Percentiles rank a stretch among this genome's conserved stretches.
Conservation (phyloP, 2,113 vertebrate species). For the Seriola rivoliana region DNA sequence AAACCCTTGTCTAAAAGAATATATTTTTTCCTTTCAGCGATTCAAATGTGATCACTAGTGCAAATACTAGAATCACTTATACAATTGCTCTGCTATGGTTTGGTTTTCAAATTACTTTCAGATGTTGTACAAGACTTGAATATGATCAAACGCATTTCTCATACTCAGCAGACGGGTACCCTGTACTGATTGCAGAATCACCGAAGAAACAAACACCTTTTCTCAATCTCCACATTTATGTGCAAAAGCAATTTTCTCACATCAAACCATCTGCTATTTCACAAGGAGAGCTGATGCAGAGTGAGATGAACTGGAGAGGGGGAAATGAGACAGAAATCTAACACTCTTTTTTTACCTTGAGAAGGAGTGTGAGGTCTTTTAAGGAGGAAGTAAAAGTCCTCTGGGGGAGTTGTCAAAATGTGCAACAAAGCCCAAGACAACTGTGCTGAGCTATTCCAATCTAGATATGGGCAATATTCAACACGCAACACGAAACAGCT, state of each 20-base stretch:
- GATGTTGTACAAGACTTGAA: background rate
- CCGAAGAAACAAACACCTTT: constrained; percentile 7
- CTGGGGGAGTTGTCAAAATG: constrained; percentile 41
- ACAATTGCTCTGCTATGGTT: constrained; percentile 1
- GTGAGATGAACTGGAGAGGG: constrained; percentile 22
- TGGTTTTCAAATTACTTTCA: constrained; percentile 18
- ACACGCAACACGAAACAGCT: background rate
- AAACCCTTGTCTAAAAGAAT: background rate
- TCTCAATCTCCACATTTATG: constrained; percentile 26
- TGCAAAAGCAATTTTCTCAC: constrained; percentile 34
- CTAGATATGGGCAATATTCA: constrained; percentile 23
- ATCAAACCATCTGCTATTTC: constrained; percentile 35
- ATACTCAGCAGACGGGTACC: background rate
- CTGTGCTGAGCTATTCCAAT: background rate
- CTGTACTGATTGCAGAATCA: constrained; percentile 19
- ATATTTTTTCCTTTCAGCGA: background rate
- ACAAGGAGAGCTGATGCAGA: constrained; percentile 27
- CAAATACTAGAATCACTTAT: background rate
- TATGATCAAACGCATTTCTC: background rate
- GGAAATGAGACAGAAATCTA: constrained; percentile 37
- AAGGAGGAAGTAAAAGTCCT: constrained; percentile 13
- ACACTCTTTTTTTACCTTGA: constrained; percentile 21
- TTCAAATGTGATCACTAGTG: background rate
- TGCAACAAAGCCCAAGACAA: constrained; percentile 23
- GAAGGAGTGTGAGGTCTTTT: constrained; percentile 38